phyloP scores from a whole-genome alignment of 2,113 vertebrate genomes.

The Illadopsis cleaveri region DNA sequence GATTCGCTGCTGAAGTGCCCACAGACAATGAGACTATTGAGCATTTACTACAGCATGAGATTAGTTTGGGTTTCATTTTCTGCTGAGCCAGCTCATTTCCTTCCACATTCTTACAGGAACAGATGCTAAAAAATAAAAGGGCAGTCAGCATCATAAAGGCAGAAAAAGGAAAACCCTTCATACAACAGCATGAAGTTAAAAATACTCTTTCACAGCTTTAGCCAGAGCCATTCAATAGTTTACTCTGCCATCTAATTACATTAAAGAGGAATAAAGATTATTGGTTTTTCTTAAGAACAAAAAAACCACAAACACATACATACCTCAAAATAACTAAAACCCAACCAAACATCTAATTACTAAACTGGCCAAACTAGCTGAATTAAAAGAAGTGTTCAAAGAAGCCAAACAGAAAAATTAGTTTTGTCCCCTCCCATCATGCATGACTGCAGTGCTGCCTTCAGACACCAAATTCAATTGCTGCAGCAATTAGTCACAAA shows the following conservation, averaged over 20 bases:
- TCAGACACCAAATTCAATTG: background rate
- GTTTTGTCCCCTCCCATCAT: background rate
- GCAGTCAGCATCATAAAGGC: background rate
- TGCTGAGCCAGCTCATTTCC: conserved; percentile 37
- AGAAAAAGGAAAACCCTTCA: background rate
- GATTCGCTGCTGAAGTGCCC: background rate
- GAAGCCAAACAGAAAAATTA: background rate
- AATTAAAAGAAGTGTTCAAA: background rate
- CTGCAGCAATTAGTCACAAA: conserved; percentile 10
- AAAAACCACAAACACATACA: background rate
- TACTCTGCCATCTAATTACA: background rate
- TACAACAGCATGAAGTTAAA: background rate
- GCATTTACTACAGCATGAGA: background rate
- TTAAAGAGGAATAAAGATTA: background rate
- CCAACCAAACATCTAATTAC: background rate
- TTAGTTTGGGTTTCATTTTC: conserved; percentile 31
- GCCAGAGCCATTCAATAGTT: background rate
- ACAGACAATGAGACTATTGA: background rate
- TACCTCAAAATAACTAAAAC: background rate
- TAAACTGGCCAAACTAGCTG: background rate
- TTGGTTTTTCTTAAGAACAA: background rate
- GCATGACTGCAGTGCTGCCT: background rate
- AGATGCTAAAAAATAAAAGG: conserved; percentile 2
- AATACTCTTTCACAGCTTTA: background rate
- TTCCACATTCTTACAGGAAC: conserved; percentile 3